Percentiles rank a stretch among this genome's conserved stretches.
Conservation (phyloP, 2,888 invertebrate species). For the Chaitophorus viminalis region DNA sequence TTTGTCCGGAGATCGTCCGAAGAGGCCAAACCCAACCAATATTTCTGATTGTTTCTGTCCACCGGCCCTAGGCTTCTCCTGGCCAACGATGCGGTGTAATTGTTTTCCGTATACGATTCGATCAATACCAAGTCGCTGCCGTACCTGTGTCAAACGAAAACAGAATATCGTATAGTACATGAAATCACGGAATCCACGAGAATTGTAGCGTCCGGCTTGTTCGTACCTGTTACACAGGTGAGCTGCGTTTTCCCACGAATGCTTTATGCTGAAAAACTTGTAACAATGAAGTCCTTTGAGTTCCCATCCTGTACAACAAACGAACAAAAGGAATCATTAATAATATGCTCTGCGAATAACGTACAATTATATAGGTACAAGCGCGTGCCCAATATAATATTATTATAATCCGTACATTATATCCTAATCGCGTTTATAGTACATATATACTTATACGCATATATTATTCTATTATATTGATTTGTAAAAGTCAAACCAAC, state of each 20-base stretch:
- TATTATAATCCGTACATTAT: not conserved
- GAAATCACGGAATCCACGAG: not conserved
- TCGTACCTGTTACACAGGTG: slow-evolving; percentile 92
- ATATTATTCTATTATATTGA: not conserved
- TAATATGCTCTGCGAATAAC: not conserved
- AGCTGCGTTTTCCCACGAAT: slow-evolving; percentile 95
- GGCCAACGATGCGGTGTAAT: slow-evolving; percentile 85
- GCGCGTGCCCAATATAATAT: not conserved
- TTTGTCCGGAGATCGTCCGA: slow-evolving; percentile 92
- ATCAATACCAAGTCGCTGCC: slow-evolving; percentile 94
- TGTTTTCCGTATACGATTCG: slow-evolving; percentile 90
- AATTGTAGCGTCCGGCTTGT: not conserved
- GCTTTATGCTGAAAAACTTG: slow-evolving; percentile 94
- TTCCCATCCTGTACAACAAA: slow-evolving; percentile 84
- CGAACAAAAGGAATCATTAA: slow-evolving; percentile 31
- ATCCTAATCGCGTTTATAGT: not conserved
- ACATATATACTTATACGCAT: not conserved
- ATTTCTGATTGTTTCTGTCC: slow-evolving; percentile 72
- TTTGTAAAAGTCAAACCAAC: not conserved
- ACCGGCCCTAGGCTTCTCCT: slow-evolving; percentile 70
- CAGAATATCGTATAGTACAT: not conserved
- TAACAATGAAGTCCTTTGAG: slow-evolving; percentile 90
- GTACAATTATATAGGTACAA: too few species aligned
- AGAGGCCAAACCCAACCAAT: slow-evolving; percentile 91
- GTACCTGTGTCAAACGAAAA: slow-evolving; percentile 74